Evolutionary conservation across 2,797 vertebrate genomes (phyloP).

Genomic region (Gymnodraco acuticeps): DNA sequence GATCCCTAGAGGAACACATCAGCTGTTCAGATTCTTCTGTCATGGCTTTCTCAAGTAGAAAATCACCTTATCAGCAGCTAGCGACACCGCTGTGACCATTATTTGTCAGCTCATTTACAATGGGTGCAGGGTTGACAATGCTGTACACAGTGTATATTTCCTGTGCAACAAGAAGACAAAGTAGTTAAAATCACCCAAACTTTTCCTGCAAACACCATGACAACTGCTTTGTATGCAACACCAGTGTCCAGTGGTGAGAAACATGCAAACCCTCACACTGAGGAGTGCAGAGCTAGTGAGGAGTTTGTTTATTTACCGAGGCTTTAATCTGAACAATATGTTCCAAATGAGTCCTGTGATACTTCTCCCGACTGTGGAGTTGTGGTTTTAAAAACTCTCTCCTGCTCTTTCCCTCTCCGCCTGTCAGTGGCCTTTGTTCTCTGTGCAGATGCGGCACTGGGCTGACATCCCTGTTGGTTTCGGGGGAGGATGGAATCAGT

Average conservation of each 20-base stretch:
- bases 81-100: conserved; percentile 56
- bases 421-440: conserved; percentile 75
- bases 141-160: conserved; percentile 31
- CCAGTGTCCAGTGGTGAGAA: conserved; percentile 21
- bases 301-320: conserved; percentile 76
- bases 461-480: conserved; percentile 72
- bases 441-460: conserved; percentile 65
- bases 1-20: conserved; percentile 63
- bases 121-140: conserved; percentile 53
- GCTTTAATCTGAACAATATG: conserved; percentile 80
- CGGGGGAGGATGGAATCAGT: conserved; percentile 71
- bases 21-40: conserved; percentile 63
- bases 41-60: conserved; percentile 53
- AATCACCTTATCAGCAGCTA: conserved; percentile 67
- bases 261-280: conserved; percentile 31
- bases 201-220: conserved; percentile 13
- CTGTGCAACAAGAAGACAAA: conserved; percentile 24
- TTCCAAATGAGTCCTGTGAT: conserved; percentile 78
- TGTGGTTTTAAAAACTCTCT: conserved; percentile 61
- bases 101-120: conserved; percentile 65
- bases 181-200: conserved; percentile 32
- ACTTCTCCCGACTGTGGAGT: conserved; percentile 64
- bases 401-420: conserved; percentile 39
- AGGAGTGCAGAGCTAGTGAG: conserved; percentile 44
- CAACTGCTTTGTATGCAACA: conserved; percentile 34